Evolutionary conservation across 2,888 invertebrate species (phyloP).

Genomic region (Troides helena): DNA sequence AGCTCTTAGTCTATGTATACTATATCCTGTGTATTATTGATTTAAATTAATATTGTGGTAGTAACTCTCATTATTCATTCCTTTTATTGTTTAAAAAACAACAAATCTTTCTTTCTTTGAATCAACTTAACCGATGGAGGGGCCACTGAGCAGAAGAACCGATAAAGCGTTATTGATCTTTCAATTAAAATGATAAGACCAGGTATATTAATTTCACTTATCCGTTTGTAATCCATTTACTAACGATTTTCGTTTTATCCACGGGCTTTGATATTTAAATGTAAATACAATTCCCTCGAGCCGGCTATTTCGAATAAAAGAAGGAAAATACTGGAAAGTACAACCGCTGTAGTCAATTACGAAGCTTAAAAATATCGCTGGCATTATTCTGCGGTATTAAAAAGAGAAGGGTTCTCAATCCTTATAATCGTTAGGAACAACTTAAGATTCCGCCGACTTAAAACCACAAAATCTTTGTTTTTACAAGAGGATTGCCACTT

Average conservation of each 20-base stretch:
- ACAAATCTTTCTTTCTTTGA: too few relatives aligned
- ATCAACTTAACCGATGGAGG: too few relatives aligned
- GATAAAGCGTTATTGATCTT: too few relatives aligned
- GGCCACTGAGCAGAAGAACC: too few relatives aligned
- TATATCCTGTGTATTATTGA: background rate
- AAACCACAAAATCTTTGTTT: constrained; percentile 66
- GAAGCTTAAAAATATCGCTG: constrained; percentile 69
- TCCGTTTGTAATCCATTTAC: constrained; percentile 56
- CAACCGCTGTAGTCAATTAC: constrained; percentile 69
- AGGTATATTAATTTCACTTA: constrained; percentile 43
- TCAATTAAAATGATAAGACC: too few relatives aligned
- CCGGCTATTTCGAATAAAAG: constrained; percentile 45
- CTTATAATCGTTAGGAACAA: constrained; percentile 71
- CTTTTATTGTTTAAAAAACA: too few relatives aligned
- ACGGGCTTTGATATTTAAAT: constrained; percentile 53
- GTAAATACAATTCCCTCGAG: constrained; percentile 60
- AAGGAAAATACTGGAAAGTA: constrained; percentile 47
- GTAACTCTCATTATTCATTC: too few relatives aligned
- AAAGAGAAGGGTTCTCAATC: constrained; percentile 67
- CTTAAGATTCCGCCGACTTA: constrained; percentile 67
- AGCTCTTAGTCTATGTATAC: constrained; percentile 26
- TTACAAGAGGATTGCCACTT: constrained; percentile 66
- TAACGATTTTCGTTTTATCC: constrained; percentile 57
- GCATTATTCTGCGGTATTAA: constrained; percentile 60
- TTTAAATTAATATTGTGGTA: background rate